Evolutionary conservation across 2,113 vertebrate genomes (phyloP).

Genomic region (Tachysurus vachellii): DNA sequence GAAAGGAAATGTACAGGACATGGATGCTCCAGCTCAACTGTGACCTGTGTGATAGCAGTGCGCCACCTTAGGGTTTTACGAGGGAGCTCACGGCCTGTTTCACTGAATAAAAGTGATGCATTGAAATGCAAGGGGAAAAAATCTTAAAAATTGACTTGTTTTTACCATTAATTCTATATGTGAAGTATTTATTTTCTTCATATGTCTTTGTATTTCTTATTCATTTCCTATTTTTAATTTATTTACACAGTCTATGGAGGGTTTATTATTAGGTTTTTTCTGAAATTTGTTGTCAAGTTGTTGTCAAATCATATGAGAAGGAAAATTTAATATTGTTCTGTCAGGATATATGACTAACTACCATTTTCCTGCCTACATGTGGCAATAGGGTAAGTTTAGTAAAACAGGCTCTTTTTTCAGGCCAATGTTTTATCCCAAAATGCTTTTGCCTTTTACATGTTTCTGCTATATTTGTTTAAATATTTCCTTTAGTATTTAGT

Average conservation of each 20-base stretch:
- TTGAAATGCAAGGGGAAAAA: neutral
- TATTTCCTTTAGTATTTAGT: neutral
- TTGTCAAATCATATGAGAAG: neutral
- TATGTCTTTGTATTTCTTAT: too few species aligned
- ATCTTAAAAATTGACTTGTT: neutral
- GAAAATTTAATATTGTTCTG: neutral
- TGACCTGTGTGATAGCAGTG: constrained; percentile 1
- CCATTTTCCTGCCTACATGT: neutral
- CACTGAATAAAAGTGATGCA: neutral
- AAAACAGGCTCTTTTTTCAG: neutral
- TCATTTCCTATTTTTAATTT: too few species aligned
- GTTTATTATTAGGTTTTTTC: neutral
- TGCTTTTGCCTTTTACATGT: neutral
- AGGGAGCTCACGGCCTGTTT: neutral
- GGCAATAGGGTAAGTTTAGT: neutral
- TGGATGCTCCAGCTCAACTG: neutral
- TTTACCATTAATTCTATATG: neutral
- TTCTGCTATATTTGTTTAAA: neutral
- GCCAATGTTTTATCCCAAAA: neutral
- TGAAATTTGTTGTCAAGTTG: neutral
- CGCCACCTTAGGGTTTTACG: constrained; percentile 7
- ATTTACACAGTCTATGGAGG: too few species aligned
- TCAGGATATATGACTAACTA: too few species aligned
- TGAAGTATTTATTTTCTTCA: too few species aligned
- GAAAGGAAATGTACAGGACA: neutral